Evolutionary conservation across 2,113 vertebrate genomes (phyloP), one percentile per base, ranked within the genome.

Genomic region (Athene noctua): DNA sequence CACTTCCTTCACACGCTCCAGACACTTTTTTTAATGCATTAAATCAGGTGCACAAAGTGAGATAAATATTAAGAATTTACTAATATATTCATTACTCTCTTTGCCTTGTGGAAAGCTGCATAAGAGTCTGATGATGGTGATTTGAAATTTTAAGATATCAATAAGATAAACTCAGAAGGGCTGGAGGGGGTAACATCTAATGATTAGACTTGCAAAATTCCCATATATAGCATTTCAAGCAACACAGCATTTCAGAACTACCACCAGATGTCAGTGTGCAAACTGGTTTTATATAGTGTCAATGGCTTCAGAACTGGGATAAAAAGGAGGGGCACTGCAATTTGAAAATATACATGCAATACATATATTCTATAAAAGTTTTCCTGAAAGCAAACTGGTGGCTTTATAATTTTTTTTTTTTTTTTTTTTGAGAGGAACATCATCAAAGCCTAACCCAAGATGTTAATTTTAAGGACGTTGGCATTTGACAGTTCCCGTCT

Each of bases 221-320:
- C 84, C 88, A 95, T 80, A 84, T 12, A 68, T 11, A 94, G 90
- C 75, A 96, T 92, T 97, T 91, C 67, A 84, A 96, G 32, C 49
- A 90, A 65, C 80, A 79, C 0, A 58, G 65, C 59, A 90, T 80
- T 95, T 91, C 80, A 84, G n/a, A 95, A 82, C 80, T 88, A 95
- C 98, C 97, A 97, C 96, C 96, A 98, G 97, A 95, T 98, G 98
- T 98, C 98, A 98, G 94, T 96, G 94, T 94, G 96, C 94, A 98
- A 98, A 97, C 21, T 95, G 22, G 55, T 66, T 97, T 85, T 63
- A 67, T 62, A 78, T 15, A 49, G 29, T 4, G 20, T 46, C 68
- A 46, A 59, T 51, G 38, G 52, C 40, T 77, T 80, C 59, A 80
- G 27, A 80, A 65, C 27, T 20, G 6, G 38, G 34, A 42, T 34